phyloP scores from a whole-genome alignment of 1,140 invertebrate species.

The Bombus polaris region DNA sequence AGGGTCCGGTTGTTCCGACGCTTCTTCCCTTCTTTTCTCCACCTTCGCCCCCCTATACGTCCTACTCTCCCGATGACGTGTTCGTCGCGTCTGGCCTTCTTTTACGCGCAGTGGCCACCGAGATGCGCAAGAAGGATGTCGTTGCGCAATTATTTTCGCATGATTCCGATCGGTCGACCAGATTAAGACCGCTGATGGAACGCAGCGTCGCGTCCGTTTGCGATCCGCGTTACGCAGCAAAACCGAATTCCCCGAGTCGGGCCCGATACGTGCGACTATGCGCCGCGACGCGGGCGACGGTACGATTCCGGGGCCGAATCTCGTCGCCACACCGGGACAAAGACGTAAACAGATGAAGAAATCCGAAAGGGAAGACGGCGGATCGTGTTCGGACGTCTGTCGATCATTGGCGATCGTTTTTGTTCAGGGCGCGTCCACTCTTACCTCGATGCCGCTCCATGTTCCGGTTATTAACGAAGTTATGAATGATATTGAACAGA shows the following conservation, averaged over 20 bases:
- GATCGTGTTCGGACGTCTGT: slow-evolving; percentile 25
- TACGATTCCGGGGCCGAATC: neutral
- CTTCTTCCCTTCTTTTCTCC: slow-evolving; percentile 24
- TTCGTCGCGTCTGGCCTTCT: slow-evolving; percentile 10
- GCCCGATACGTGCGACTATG: slow-evolving; percentile 61
- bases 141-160: slow-evolving; percentile 77
- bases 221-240: slow-evolving; percentile 55
- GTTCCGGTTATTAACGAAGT: slow-evolving; percentile 48
- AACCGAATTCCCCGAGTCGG: slow-evolving; percentile 59
- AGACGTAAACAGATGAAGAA: slow-evolving; percentile 52
- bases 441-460: neutral
- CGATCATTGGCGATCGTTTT: slow-evolving; percentile 43
- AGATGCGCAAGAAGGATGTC: slow-evolving; percentile 54
- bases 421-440: neutral
- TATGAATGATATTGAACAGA: slow-evolving; percentile 46
- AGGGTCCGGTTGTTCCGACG: slow-evolving; percentile 6
- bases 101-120: neutral
- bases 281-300: slow-evolving; percentile 17
- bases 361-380: neutral
- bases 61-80: neutral
- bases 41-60: neutral
- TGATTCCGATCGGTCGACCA: slow-evolving; percentile 73
- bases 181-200: slow-evolving; percentile 69
- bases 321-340: neutral
- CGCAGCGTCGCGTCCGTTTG: slow-evolving; percentile 54